These are phyloP conservation scores for Myripristis murdjan DNA, from an alignment of 2,797 vertebrate genomes.

Conservation along the genomic window DNA sequence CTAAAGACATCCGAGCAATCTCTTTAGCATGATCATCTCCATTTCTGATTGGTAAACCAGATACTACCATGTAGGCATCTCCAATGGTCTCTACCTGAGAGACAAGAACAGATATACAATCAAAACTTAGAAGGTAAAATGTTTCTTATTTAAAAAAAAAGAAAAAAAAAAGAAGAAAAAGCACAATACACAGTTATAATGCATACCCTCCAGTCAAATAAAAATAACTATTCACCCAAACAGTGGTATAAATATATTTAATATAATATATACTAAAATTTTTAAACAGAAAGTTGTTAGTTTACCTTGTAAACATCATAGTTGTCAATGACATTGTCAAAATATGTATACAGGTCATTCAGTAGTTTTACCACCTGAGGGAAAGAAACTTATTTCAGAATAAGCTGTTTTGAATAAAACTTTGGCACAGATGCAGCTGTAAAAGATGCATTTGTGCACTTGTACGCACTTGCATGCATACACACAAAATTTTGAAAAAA, in stretches of 20 bases:
- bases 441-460: too few relatives aligned
- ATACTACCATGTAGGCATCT: constrained; percentile 89
- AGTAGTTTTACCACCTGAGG: constrained; percentile 65
- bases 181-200: too few relatives aligned
- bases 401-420: not conserved
- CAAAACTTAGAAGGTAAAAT: not conserved
- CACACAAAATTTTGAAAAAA: too few relatives aligned
- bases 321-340: constrained; percentile 68
- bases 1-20: constrained; percentile 87
- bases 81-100: constrained; percentile 88
- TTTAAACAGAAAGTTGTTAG: too few relatives aligned
- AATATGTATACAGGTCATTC: constrained; percentile 69
- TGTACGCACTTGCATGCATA: too few relatives aligned
- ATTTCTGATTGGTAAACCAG: constrained; percentile 85
- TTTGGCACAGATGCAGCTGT: too few relatives aligned
- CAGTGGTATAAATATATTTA: not conserved
- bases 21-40: constrained; percentile 85
- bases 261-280: not conserved
- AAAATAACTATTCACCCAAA: too few relatives aligned
- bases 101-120: constrained; percentile 5
- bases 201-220: too few relatives aligned
- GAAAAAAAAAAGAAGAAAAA: too few relatives aligned
- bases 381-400: constrained; percentile 6
- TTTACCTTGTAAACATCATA: constrained; percentile 66
- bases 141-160: not conserved